These are phyloP conservation scores for Mormoops blainvillei DNA, from an alignment of 2,113 vertebrate genomes.

Conservation along the genomic window DNA sequence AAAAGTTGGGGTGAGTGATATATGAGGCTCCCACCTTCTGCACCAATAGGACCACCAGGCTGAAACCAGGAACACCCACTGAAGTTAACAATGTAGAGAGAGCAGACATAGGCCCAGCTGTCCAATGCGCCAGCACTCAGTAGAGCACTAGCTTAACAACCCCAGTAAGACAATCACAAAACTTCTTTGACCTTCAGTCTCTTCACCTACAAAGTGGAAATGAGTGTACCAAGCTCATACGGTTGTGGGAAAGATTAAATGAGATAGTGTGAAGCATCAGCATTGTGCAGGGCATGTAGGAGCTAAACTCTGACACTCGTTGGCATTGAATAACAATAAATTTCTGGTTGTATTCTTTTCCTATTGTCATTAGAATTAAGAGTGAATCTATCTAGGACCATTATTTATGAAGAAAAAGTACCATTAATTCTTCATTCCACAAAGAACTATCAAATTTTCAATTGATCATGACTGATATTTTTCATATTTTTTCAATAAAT, in stretches of 20 bases:
- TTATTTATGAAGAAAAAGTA: not conserved
- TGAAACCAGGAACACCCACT: not conserved
- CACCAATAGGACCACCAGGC: not conserved
- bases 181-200: not conserved
- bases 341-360: not conserved
- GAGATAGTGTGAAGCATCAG: not conserved
- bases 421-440: not conserved
- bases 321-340: not conserved
- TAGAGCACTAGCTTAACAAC: not conserved
- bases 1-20: not conserved
- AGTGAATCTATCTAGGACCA: not conserved
- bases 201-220: not conserved
- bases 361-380: not conserved
- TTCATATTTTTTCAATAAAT: not conserved
- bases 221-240: not conserved
- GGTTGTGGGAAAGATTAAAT: not conserved
- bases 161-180: not conserved
- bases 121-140: not conserved
- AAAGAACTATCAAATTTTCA: not conserved
- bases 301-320: not conserved
- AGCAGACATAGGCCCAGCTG: not conserved
- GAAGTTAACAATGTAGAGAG: not conserved
- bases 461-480: not conserved
- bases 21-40: not conserved
- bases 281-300: accelerated